phyloP scores from a whole-genome alignment of 2,113 vertebrate species.

The Myxocyprinus asiaticus region DNA sequence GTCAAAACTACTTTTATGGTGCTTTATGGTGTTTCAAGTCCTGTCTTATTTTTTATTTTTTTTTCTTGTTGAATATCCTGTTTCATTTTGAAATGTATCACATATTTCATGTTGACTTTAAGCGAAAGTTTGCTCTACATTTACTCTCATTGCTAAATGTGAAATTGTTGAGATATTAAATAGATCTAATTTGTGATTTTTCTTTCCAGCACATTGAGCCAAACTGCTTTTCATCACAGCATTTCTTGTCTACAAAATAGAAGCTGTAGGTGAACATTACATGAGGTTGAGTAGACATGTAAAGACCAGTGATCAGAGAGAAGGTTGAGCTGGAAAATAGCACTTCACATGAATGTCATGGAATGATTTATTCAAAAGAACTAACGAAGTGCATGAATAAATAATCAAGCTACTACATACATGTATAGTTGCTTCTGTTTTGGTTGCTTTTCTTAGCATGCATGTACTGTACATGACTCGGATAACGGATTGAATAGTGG shows the following conservation, averaged over 20 bases:
- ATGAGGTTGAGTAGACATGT: slow-evolving; percentile 1
- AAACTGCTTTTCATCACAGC: too few relatives aligned
- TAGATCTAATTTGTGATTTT: too few relatives aligned
- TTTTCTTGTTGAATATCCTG: too few relatives aligned
- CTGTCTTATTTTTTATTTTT: too few relatives aligned
- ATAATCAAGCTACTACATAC: neutral
- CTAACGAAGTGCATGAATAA: neutral
- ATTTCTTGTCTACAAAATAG: neutral
- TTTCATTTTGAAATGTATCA: too few relatives aligned
- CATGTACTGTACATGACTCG: neutral
- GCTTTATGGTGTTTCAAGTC: too few relatives aligned
- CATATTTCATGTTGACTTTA: too few relatives aligned
- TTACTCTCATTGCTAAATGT: too few relatives aligned
- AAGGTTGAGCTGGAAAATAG: neutral
- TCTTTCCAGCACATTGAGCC: too few relatives aligned
- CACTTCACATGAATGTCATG: neutral
- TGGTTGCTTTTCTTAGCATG: neutral
- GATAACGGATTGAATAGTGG: neutral
- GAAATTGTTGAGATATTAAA: too few relatives aligned
- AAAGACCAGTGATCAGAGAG: neutral
- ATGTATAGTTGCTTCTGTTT: neutral
- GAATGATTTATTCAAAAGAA: slow-evolving; percentile 22
- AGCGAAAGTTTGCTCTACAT: too few relatives aligned
- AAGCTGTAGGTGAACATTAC: slow-evolving; percentile 12
- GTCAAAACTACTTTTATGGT: too few relatives aligned